Evolutionary conservation across 2,797 vertebrate genomes (phyloP).

Genomic region (Echeneis naucrates): DNA sequence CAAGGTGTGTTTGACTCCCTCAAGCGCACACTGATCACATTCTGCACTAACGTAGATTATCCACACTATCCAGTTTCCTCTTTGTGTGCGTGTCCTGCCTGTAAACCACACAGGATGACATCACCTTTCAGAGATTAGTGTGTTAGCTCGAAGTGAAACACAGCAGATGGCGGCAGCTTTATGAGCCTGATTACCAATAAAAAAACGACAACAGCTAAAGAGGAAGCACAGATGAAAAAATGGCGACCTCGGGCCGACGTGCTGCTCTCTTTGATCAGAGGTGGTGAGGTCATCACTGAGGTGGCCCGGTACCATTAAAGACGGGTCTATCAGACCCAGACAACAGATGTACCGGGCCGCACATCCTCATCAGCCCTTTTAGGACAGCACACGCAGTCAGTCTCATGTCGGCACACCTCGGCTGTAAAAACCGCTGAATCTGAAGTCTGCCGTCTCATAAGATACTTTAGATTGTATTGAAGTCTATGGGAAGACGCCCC

Average conservation of each 20-base stretch:
- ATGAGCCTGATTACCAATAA: conserved; percentile 18
- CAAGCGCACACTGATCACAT: conserved; percentile 66
- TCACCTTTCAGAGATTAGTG: conserved; percentile 71
- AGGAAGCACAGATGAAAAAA: background rate
- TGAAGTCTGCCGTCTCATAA: too few species aligned
- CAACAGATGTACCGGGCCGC: conserved; percentile 59
- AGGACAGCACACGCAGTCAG: background rate
- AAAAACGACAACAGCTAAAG: conserved; percentile 6
- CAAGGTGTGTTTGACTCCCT: conserved; percentile 65
- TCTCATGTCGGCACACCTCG: too few species aligned
- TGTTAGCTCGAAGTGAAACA: conserved; percentile 42
- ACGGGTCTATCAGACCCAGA: conserved; percentile 68
- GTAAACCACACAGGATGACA: conserved; percentile 70
- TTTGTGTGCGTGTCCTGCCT: conserved; percentile 28
- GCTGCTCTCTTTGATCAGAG: conserved; percentile 12
- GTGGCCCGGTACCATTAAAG: conserved; percentile 18
- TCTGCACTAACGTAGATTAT: conserved; percentile 70
- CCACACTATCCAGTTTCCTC: conserved; percentile 72
- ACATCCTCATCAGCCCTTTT: background rate
- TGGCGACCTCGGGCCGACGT: background rate
- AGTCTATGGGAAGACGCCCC: too few species aligned
- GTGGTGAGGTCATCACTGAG: conserved; percentile 40
- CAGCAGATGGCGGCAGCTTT: conserved; percentile 53
- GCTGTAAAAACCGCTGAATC: too few species aligned
- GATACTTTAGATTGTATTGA: too few species aligned